Evolutionary conservation across 2,888 invertebrate genomes (phyloP).

Genomic region (Heliconius sara): DNA sequence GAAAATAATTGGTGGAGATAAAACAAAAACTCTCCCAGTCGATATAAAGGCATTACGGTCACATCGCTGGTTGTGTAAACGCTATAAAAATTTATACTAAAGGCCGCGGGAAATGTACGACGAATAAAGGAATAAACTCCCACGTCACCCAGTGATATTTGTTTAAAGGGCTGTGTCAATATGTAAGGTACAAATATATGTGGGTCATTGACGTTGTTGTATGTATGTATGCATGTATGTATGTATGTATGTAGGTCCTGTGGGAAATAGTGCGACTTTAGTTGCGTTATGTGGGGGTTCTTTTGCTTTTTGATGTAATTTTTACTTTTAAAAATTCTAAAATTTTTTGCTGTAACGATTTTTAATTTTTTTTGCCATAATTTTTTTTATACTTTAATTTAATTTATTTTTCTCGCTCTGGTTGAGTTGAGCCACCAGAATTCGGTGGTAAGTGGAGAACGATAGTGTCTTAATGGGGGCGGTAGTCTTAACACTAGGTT

Average conservation of each 20-base stretch:
- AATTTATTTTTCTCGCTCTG: no score
- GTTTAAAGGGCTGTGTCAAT: constrained; percentile 42
- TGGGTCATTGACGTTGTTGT: constrained; percentile 40
- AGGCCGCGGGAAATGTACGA: constrained; percentile 29
- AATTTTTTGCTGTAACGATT: no score
- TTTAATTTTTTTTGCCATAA: no score
- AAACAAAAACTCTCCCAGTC: not conserved
- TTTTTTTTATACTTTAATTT: no score
- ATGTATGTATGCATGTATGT: constrained; percentile 13
- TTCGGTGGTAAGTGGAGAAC: no score
- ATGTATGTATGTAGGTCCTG: constrained; percentile 23
- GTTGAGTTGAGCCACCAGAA: no score
- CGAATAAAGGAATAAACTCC: constrained; percentile 29
- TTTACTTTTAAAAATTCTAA: no score
- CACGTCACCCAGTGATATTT: constrained; percentile 35
- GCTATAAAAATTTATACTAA: constrained; percentile 12
- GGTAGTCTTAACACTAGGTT: no score
- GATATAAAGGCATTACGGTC: constrained; percentile 16
- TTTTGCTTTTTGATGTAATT: constrained; percentile 5
- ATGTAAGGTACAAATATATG: constrained; percentile 37
- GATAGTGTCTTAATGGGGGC: no score
- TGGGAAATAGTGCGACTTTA: constrained; percentile 38
- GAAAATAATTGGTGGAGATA: constrained; percentile 15
- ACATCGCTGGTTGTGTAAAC: constrained; percentile 32
- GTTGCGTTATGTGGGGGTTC: constrained; percentile 9